These are phyloP conservation scores for Oreonectes daqikongensis DNA, from an alignment of 2,797 vertebrate species.

Conservation along the genomic window DNA sequence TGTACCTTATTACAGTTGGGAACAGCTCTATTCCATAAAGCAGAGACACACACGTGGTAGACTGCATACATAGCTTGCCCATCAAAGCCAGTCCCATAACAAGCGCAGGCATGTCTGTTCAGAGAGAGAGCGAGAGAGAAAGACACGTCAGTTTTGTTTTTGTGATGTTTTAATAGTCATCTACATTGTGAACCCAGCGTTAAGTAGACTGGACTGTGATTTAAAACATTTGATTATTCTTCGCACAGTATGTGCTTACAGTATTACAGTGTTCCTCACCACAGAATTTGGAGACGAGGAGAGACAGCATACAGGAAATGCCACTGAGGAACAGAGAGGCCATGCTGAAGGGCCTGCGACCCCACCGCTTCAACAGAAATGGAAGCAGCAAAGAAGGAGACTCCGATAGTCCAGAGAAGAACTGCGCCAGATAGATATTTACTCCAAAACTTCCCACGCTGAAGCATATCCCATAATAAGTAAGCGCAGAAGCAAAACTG, in stretches of 20 bases:
- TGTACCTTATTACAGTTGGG: conserved; percentile 73
- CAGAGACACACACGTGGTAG: conserved; percentile 65
- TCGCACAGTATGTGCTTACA: not conserved
- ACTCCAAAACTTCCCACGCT: conserved; percentile 76
- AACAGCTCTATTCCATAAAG: conserved; percentile 78
- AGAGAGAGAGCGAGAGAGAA: not conserved
- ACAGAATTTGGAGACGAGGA: conserved; percentile 69
- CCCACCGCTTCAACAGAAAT: conserved; percentile 63
- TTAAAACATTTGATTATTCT: conserved; percentile 42
- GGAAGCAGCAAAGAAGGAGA: conserved; percentile 72
- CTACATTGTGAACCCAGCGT: not conserved
- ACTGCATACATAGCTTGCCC: conserved; percentile 76
- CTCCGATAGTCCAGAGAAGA: conserved; percentile 78
- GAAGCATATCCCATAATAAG: conserved; percentile 76
- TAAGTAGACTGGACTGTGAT: not conserved
- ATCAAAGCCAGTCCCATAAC: conserved; percentile 67
- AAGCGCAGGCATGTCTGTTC: conserved; percentile 56
- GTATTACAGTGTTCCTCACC: conserved; percentile 57
- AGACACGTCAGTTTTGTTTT: not conserved
- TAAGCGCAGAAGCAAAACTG: conserved; percentile 69
- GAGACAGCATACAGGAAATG: conserved; percentile 67
- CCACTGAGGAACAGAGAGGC: conserved; percentile 73
- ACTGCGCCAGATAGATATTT: conserved; percentile 72
- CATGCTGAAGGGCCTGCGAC: conserved; percentile 70
- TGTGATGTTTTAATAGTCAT: not conserved